A percentile compares a stretch with the other conserved stretches of the same genome.
These are phyloP conservation scores for Pentalonia nigronervosa DNA, from an alignment of 1,140 invertebrate genomes.

Conservation along the genomic window DNA sequence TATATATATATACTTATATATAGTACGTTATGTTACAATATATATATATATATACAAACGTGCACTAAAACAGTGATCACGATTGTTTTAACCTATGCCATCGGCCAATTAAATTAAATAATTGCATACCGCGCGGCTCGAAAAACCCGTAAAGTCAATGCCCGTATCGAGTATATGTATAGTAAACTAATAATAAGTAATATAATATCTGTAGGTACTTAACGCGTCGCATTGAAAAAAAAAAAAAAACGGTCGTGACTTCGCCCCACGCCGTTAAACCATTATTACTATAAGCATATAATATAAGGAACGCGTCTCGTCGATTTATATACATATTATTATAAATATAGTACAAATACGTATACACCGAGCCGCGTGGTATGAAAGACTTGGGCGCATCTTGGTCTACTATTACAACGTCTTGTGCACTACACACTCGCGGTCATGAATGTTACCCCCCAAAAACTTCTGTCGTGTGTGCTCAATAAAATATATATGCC, in stretches of 20 bases:
- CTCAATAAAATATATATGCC: neutral
- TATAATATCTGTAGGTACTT: neutral
- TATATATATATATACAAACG: neutral
- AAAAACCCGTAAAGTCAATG: neutral
- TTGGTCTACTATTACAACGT: neutral
- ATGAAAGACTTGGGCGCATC: neutral
- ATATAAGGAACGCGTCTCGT: neutral
- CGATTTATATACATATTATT: neutral
- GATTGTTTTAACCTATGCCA: conserved; percentile 7
- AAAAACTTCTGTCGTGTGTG: neutral
- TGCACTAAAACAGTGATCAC: neutral
- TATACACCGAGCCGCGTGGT: neutral
- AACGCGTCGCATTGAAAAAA: neutral
- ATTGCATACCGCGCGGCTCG: neutral
- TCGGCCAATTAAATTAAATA: neutral
- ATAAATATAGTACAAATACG: too few relatives aligned
- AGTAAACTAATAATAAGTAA: conserved; percentile 14
- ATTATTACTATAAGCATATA: neutral
- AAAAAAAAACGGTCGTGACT: neutral
- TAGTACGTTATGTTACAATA: too few relatives aligned
- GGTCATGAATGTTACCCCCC: neutral
- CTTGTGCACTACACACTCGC: too few relatives aligned
- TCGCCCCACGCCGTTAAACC: neutral
- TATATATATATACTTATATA: too few relatives aligned
- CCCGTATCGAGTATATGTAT: neutral